These are phyloP conservation scores for Himalopsyche anomala DNA, from an alignment of 2,888 invertebrate genomes.

Conservation along the genomic window DNA sequence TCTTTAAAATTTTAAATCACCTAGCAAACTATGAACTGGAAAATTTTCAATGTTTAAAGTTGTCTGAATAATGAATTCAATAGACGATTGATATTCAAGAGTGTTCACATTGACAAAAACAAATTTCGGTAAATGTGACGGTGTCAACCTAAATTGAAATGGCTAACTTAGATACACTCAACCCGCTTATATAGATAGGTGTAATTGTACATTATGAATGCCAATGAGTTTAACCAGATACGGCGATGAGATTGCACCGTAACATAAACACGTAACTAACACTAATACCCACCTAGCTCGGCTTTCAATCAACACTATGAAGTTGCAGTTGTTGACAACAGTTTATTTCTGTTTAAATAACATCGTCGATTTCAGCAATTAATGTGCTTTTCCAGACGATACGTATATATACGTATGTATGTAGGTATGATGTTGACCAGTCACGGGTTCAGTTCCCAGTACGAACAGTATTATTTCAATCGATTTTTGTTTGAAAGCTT, in stretches of 20 bases:
- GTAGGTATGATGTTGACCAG: too few species aligned
- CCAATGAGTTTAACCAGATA: slow-evolving; percentile 8
- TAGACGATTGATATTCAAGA: not conserved
- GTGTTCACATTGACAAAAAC: not conserved
- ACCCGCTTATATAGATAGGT: not conserved
- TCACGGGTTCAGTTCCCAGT: too few species aligned
- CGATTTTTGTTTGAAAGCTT: too few species aligned
- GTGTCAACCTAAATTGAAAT: not conserved
- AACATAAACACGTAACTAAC: slow-evolving; percentile 8
- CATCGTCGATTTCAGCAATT: not conserved
- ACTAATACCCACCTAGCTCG: not conserved
- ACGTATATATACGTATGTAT: too few species aligned
- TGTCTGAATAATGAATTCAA: too few species aligned
- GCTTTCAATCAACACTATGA: not conserved
- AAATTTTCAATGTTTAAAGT: too few species aligned
- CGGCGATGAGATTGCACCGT: not conserved
- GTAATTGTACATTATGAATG: not conserved
- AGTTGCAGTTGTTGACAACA: not conserved
- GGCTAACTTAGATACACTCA: not conserved
- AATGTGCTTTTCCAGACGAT: too few species aligned
- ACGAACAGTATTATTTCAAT: too few species aligned
- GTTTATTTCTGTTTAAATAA: not conserved
- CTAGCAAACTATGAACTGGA: too few species aligned
- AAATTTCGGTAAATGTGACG: not conserved
- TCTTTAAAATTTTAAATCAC: too few species aligned